Evolutionary conservation across 2,113 vertebrate species (phyloP), one percentile per base, ranked within the genome.

Genomic region (Cochlearius cochlearius): DNA sequence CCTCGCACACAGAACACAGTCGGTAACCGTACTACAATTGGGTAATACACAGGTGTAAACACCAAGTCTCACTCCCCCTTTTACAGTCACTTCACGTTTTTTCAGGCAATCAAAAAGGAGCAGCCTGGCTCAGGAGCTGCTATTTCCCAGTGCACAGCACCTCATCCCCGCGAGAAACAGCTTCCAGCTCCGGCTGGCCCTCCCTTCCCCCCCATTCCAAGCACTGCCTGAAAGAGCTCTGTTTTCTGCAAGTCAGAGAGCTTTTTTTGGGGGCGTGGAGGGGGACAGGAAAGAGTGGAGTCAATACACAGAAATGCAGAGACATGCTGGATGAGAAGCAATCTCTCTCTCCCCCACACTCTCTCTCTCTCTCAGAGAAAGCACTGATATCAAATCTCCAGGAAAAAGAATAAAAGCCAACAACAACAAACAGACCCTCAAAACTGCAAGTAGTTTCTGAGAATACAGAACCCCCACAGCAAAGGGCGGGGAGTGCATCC

Each of bases 341-440:
- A 36, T 52, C 45, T 83, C 59, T 66, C 45, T 62, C 88, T 52
- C 41, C 32, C 34, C 2, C 29, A 12, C 50, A 30, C 0, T 4
- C 36, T 11, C 19, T 25, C 36, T 11, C 19, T 25, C 59, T 84
- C 84, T 92, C 80, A 79, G 18, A 95, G 90, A 78, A 91, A 95
- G 34, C 69, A 76, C 58, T 38, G 58, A 94, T 88, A 90, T 68
- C 38, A 85, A 91, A 81, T 53, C 87, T 21, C 45, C 68, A 68
- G 20, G 66, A 78, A 90, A 81, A 91, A 68, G 52, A 85, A 58
- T 45, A 93, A 78, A 94, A 82, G 77, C 77, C 93, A 96, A 74
- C 14, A 89, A 63, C 38, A 96, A 91, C 76, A 92, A 96, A 91
- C 49, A 94, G 90, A 94, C 71, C 77, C 88, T 88, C 74, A 76